Conservation (phyloP, 2,113 vertebrate genomes). For the Abramis brama region DNA sequence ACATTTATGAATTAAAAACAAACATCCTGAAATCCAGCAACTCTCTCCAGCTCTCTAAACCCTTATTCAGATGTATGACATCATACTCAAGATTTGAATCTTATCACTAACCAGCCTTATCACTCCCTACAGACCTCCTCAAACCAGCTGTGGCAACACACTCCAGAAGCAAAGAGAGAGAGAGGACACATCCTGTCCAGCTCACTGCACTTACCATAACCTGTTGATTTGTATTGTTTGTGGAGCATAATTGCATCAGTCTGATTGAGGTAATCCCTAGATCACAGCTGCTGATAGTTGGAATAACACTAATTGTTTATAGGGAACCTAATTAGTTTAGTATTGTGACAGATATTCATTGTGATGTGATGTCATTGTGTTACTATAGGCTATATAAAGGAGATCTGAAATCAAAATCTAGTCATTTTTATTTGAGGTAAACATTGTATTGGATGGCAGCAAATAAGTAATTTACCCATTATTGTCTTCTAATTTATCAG, state of each 20-base stretch:
- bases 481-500: background rate
- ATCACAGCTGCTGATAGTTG: constrained; percentile 62
- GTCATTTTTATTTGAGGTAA: background rate
- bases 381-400: background rate
- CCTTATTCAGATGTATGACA: constrained; percentile 67
- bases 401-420: background rate
- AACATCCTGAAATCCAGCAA: constrained; percentile 67
- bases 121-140: constrained; percentile 55
- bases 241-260: constrained; percentile 46
- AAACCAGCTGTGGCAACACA: constrained; percentile 61
- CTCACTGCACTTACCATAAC: constrained; percentile 61
- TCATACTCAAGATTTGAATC: constrained; percentile 68
- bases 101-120: constrained; percentile 61
- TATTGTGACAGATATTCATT: background rate
- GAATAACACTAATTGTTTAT: background rate
- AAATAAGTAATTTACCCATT: background rate
- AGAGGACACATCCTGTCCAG: constrained; percentile 68
- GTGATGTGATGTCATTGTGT: background rate
- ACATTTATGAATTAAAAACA: constrained; percentile 56
- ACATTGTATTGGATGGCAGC: background rate
- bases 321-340: background rate
- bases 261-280: constrained; percentile 51
- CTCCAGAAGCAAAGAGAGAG: constrained; percentile 50
- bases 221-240: constrained; percentile 58
- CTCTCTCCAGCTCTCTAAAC: constrained; percentile 27